Conservation (phyloP, 2,113 vertebrate genomes). For the Anoura caudifer region DNA sequence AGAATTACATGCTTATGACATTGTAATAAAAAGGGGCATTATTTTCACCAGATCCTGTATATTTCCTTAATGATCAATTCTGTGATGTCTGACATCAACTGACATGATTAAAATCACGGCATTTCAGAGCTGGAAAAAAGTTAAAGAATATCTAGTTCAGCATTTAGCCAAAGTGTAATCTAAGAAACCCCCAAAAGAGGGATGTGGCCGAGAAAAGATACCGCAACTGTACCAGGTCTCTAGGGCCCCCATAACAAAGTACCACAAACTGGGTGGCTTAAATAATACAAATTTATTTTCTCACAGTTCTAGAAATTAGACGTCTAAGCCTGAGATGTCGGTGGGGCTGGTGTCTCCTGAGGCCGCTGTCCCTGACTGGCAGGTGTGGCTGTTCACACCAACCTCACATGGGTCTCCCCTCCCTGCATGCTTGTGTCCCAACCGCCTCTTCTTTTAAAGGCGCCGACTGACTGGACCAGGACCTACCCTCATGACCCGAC, state of each 20-base stretch:
- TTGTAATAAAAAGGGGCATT: no score
- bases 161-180: neutral
- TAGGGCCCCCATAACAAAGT: neutral
- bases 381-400: neutral
- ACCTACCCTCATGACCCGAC: neutral
- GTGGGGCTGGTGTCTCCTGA: neutral
- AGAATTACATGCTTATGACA: no score
- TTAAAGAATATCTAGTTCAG: neutral
- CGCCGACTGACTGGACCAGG: neutral
- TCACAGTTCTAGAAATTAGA: neutral
- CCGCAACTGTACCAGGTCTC: neutral
- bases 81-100: neutral
- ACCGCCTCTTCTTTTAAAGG: neutral
- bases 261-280: neutral
- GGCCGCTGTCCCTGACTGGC: no score
- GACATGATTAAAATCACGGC: neutral
- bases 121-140: neutral
- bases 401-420: neutral
- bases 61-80: neutral
- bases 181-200: neutral
- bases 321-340: neutral
- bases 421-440: neutral
- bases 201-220: neutral
- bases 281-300: neutral
- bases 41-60: no score